These are phyloP conservation scores for Spermophilus dauricus DNA, from an alignment of 2,113 vertebrate species.

Conservation along the genomic window DNA sequence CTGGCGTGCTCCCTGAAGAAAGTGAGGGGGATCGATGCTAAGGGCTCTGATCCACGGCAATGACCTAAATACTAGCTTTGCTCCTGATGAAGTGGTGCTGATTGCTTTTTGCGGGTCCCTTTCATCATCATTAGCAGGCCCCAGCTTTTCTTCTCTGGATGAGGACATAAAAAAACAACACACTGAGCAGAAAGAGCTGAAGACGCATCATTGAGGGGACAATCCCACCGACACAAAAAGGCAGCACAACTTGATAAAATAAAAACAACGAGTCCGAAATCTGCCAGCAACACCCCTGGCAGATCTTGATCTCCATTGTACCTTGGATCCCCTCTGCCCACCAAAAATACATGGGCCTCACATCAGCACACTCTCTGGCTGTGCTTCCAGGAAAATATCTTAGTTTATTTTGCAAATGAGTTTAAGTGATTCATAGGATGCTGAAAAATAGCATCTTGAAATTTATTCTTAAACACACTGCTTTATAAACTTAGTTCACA, in stretches of 20 bases:
- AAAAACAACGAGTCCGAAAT: constrained; percentile 28
- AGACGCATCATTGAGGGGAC: constrained; percentile 63
- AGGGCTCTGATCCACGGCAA: constrained; percentile 4
- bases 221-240: constrained; percentile 78
- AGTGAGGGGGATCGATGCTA: constrained; percentile 50
- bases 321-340: constrained; percentile 24
- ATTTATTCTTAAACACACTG: constrained; percentile 78
- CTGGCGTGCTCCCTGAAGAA: background rate
- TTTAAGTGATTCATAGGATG: constrained; percentile 77
- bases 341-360: constrained; percentile 37
- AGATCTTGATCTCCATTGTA: constrained; percentile 30
- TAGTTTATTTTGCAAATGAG: constrained; percentile 78
- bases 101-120: constrained; percentile 68
- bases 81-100: constrained; percentile 74
- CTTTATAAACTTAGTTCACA: constrained; percentile 81
- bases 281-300: constrained; percentile 10
- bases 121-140: constrained; percentile 73
- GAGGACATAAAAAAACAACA: constrained; percentile 61
- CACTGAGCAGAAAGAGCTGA: constrained; percentile 67
- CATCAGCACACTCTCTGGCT: background rate
- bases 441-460: constrained; percentile 82
- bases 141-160: constrained; percentile 74
- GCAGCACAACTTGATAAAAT: constrained; percentile 69
- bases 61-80: constrained; percentile 65
- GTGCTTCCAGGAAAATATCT: background rate